Conservation (phyloP, 2,888 invertebrate genomes). For the Timema cristinae region DNA sequence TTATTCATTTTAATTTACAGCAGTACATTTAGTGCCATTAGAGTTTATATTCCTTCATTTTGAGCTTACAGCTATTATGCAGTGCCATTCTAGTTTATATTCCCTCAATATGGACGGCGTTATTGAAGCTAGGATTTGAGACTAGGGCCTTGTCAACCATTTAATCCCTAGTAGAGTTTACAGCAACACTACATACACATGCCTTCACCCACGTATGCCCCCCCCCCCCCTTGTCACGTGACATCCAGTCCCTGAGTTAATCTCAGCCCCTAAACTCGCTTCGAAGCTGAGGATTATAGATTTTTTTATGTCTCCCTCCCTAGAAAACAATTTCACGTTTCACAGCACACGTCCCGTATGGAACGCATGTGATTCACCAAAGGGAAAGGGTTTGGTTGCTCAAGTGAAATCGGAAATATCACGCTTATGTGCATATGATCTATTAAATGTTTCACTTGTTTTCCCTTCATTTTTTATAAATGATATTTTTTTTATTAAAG, state of each 20-base stretch:
- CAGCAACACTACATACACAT: neutral
- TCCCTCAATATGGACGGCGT: neutral
- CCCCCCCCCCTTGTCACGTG: neutral
- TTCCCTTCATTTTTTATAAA: no score
- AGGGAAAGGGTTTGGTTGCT: neutral
- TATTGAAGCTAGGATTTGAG: neutral
- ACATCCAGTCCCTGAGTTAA: neutral
- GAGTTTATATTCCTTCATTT: no score
- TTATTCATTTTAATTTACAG: no score
- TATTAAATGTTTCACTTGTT: no score
- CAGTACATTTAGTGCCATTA: no score
- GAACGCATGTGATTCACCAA: neutral
- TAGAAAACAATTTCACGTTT: conserved; percentile 21
- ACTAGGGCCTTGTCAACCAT: neutral
- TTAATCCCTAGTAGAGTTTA: neutral
- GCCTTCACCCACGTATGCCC: neutral
- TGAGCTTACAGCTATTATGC: no score
- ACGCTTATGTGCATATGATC: neutral
- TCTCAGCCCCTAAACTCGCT: neutral
- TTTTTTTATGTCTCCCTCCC: neutral
- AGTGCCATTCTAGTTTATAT: no score
- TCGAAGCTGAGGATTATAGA: conserved; percentile 12
- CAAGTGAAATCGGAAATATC: neutral
- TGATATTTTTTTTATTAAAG: no score
- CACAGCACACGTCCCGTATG: conserved; percentile 10